phyloP scores from a whole-genome alignment of 2,797 vertebrate genomes.

The Gymnothorax reevesii region DNA sequence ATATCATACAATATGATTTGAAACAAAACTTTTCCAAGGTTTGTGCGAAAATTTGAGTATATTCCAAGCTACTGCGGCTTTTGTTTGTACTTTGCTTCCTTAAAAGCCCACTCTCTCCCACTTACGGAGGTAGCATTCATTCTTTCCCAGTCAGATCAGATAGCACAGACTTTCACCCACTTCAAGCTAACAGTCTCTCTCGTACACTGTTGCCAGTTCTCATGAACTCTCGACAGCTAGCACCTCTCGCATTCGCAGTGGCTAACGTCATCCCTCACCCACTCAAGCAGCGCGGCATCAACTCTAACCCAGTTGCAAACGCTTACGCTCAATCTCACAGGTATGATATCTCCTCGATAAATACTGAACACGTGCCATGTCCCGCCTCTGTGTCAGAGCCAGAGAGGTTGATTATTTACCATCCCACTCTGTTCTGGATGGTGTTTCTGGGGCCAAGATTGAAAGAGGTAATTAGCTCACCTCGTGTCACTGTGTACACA shows the following conservation, averaged over 20 bases:
- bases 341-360: not conserved
- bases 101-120: not conserved
- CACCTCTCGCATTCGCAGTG: not conserved
- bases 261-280: not conserved
- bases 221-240: not conserved
- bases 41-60: not conserved
- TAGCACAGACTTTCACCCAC: not conserved
- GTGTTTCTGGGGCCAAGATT: slow-evolving; percentile 57
- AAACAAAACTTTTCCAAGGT: not conserved
- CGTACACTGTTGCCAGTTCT: not conserved
- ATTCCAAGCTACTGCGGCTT: not conserved
- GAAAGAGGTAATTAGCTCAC: slow-evolving; percentile 67
- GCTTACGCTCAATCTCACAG: not conserved
- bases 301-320: not conserved
- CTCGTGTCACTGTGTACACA: slow-evolving; percentile 52
- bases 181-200: not conserved
- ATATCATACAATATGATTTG: not conserved
- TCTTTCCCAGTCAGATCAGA: not conserved
- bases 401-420: slow-evolving; percentile 22
- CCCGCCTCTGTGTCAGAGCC: not conserved
- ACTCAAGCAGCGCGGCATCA: not conserved
- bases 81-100: not conserved
- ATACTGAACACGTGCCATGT: not conserved
- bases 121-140: not conserved
- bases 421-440: slow-evolving; percentile 18